A percentile compares a stretch with the other conserved stretches of the same genome.
phyloP scores from a whole-genome alignment of 2,797 vertebrate genomes.

The Hippocampus kuda region DNA sequence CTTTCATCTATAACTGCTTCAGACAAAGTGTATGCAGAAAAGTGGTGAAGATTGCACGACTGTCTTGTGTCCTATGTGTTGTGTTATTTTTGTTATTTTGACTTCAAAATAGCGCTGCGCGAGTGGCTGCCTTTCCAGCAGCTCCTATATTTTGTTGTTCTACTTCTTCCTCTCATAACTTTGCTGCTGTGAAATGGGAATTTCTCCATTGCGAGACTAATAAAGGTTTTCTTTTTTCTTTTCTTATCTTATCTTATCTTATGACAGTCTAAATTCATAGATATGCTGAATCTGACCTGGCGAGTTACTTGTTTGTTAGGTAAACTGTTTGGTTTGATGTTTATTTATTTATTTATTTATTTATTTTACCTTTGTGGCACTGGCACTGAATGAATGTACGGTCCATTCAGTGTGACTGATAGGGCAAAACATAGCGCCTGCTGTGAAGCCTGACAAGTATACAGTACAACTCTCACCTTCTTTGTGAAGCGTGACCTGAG shows the following conservation, averaged over 20 bases:
- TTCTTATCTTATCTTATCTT: not conserved
- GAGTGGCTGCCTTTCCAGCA: too few relatives aligned
- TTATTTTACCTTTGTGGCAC: not conserved
- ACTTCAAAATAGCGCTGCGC: too few relatives aligned
- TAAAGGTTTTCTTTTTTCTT: too few relatives aligned
- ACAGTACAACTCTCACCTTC: slow-evolving; percentile 1
- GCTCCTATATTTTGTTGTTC: too few relatives aligned
- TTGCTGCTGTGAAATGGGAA: too few relatives aligned
- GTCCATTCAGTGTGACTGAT: slow-evolving; percentile 22
- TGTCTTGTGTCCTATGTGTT: too few relatives aligned
- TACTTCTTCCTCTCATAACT: too few relatives aligned
- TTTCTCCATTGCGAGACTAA: too few relatives aligned
- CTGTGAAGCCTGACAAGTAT: slow-evolving; percentile 3
- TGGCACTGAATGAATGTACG: not conserved
- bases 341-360: not conserved
- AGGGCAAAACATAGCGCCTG: slow-evolving; percentile 18
- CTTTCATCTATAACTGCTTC: too few relatives aligned
- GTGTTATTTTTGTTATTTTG: too few relatives aligned
- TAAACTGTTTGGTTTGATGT: not conserved
- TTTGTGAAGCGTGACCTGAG: slow-evolving; percentile 45
- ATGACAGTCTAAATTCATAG: not conserved
- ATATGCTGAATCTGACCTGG: not conserved
- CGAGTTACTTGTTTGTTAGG: not conserved
- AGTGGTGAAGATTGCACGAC: too few relatives aligned
- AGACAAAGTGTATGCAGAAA: too few relatives aligned